Percentiles rank a stretch among this genome's conserved stretches.
These are phyloP conservation scores for Hesperophylax magnus DNA, from an alignment of 1,140 invertebrate species.

Conservation along the genomic window DNA sequence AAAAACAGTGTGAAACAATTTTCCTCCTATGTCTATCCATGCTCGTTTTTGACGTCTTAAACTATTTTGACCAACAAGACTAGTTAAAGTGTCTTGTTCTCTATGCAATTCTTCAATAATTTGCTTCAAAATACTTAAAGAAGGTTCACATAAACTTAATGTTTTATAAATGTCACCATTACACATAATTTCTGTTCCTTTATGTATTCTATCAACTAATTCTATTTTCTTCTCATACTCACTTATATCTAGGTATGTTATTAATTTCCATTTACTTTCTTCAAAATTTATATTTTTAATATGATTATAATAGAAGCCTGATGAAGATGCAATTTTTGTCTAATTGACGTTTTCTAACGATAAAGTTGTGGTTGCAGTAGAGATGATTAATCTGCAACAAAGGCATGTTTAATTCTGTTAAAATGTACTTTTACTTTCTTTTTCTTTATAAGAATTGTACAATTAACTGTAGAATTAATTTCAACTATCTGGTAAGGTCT, in stretches of 20 bases:
- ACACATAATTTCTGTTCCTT: background rate
- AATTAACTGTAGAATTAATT: background rate
- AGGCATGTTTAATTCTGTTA: background rate
- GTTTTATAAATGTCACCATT: background rate
- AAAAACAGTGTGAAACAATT: constrained; percentile 40
- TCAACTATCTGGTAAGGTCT: background rate
- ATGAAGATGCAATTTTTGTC: background rate
- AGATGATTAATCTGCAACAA: background rate
- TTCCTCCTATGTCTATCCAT: constrained; percentile 20
- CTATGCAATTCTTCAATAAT: background rate
- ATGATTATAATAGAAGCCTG: constrained; percentile 23
- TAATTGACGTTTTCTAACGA: background rate
- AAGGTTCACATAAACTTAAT: background rate
- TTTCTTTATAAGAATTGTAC: background rate
- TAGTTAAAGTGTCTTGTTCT: background rate
- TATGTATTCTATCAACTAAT: background rate
- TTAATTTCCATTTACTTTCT: constrained; percentile 14
- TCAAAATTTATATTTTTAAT: background rate
- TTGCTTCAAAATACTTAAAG: background rate
- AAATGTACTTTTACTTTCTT: background rate
- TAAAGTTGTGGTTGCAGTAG: background rate
- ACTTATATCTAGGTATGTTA: constrained; percentile 21
- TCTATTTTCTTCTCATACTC: background rate
- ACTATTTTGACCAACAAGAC: background rate
- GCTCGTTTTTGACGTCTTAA: background rate